Evolutionary conservation across 2,888 invertebrate genomes (phyloP), one percentile per base, ranked within the genome.

Genomic region (Fragum sueziense): DNA sequence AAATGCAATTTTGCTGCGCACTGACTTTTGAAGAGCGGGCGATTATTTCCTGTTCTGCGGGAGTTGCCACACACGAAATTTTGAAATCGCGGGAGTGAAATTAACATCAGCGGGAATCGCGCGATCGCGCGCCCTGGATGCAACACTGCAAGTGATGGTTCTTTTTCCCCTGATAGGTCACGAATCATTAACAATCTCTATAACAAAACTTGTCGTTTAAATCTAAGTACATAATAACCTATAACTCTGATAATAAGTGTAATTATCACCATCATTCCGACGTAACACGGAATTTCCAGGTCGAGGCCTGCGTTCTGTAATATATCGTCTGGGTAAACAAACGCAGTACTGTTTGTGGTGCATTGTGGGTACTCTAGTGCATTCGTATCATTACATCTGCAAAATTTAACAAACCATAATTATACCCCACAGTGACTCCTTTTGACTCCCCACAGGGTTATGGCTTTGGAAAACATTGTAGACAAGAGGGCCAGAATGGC

Each of bases 321-420:
- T n/a, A 87, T 71, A 62, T 81, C 85, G 11, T 77, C 57, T 47
- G 62, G 71, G n/a, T 80, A 79, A 9, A 87, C 31, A 37, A 72
- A 29, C 14, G 75, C 70, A 22, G 86, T 85, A 17, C 61, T 37
- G 25, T 86, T 85, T 25, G 25, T 34, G n/a, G 9, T 47, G 65
- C 87, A 87, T 62, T 77, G 67, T 11, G 82, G 76, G 52, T 78
- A 84, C n/a, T 75, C 65, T 20, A 69, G 68, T 2, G 59, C 51
- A 29, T 78, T 81, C 61, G 78, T 84, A n/a, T 71, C 62, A 54
- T 82, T 86, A 76, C 87, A 87, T 68, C 87, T 87, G 76, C 1
- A 72, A 71, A 80, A n/a, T n/a, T n/a, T n/a, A n/a, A n/a, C n/a
- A n/a, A n/a, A n/a, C n/a, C n/a, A n/a, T n/a, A n/a, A n/a, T n/a